Base-by-base conservation (phyloP, 2,888 invertebrate species). In the Xanthorhoe spadicearia region DNA sequence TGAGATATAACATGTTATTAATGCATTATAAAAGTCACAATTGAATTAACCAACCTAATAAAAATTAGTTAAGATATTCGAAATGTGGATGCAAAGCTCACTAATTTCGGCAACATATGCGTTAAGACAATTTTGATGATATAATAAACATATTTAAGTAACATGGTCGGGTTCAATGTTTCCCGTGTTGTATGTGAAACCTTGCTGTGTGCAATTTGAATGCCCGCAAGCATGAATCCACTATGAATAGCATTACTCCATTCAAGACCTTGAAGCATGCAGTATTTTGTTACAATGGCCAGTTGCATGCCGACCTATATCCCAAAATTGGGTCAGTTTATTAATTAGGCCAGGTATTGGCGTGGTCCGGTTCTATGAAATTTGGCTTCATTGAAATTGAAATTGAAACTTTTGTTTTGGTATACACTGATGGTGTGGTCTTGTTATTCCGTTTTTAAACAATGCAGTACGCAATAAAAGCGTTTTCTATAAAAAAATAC, bases 311-410 rank as follows among this genome's bases (percentile, higher is more conserved):
- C 61, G 56, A 67, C 67, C 65, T 69, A 65, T 61, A 64, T 66
- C 49, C 50, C 55, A 51, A 64, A 77, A 77, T 73, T 73, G 71
- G 77, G 77, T 75, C 74, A 77, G 66, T 64, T 56, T 60, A 70
- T 62, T 70, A 77, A 70, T 64, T 75, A 61, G 71, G 66, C 32
- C 70, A 66, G 18, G 43, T 60, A 56, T 66, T 66, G 50, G 17
- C 57, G 6, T 53, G 43, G 56, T 60, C 60, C 68, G 68, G 62
- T 53, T 63, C 52, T 56, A 23, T 32, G 38, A 61, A 66, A 57
- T 57, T 49, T n/a, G 46, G 43, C 46, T 43, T 13, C 3, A 13
- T 43, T 43, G 13, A 43, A 13, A 13, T 43, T 43, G 2, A 38
- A 38, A 43, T 13, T 13, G 9, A 13, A 13, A 43, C 38, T 43